phyloP scores from a whole-genome alignment of 2,113 vertebrate genomes.

The Centropristis striata region DNA sequence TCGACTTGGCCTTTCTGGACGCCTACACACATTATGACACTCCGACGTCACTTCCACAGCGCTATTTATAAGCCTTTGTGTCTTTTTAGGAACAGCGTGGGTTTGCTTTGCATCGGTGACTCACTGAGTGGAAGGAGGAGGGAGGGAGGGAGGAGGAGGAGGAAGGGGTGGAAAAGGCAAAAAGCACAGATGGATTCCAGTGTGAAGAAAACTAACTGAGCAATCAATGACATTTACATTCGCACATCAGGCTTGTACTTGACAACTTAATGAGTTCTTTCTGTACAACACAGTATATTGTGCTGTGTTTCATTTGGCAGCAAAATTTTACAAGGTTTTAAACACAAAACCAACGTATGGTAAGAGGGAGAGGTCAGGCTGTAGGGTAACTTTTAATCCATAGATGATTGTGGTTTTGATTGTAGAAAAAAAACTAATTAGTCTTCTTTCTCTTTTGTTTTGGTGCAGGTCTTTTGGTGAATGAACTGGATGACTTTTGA shows the following conservation, averaged over 20 bases:
- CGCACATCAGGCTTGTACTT: constrained; percentile 28
- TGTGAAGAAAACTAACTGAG: constrained; percentile 67
- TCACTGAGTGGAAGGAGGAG: constrained; percentile 84
- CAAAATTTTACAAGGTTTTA: constrained; percentile 4
- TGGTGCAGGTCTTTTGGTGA: constrained; percentile 53
- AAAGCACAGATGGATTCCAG: constrained; percentile 68
- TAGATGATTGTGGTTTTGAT: background rate
- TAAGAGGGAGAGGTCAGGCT: constrained; percentile 7
- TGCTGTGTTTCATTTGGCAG: background rate
- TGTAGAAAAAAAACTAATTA: constrained; percentile 19
- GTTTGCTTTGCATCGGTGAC: constrained; percentile 89
- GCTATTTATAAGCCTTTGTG: constrained; percentile 95
- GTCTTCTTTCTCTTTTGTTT: constrained; percentile 28
- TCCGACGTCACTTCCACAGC: constrained; percentile 89
- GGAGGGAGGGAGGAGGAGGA: constrained; percentile 50
- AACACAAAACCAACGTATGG: background rate
- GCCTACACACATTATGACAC: constrained; percentile 90
- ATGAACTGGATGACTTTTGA: constrained; percentile 48
- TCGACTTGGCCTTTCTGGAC: constrained; percentile 90
- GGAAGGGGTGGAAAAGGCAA: constrained; percentile 57
- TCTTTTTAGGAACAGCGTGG: constrained; percentile 95
- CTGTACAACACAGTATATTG: constrained; percentile 1
- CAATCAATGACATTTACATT: constrained; percentile 66
- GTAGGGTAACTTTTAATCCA: background rate
- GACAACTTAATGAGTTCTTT: constrained; percentile 17